Percentiles rank a stretch among this genome's conserved stretches.
Evolutionary conservation across 2,888 invertebrate genomes (phyloP).

Genomic region (Sminthurides aquaticus): DNA sequence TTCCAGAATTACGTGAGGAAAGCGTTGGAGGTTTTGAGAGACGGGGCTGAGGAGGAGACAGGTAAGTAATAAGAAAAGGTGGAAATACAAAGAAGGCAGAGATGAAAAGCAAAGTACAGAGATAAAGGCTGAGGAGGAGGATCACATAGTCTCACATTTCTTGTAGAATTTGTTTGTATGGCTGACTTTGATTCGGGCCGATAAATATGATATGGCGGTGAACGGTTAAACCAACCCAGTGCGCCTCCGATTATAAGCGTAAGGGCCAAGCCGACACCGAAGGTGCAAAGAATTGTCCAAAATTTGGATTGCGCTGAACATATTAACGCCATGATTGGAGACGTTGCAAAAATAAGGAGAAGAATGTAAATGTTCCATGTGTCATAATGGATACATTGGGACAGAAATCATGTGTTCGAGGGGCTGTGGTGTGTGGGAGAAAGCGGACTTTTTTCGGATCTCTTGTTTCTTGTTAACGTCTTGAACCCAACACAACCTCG

Average conservation of each 20-base stretch:
- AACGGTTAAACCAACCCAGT: constrained; percentile 56
- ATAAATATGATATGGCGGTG: constrained; percentile 11
- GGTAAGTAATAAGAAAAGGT: neutral
- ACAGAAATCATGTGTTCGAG: no score
- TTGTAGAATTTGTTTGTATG: neutral
- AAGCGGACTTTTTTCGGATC: no score
- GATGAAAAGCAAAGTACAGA: neutral
- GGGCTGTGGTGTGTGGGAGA: no score
- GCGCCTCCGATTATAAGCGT: constrained; percentile 46
- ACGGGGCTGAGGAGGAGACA: neutral
- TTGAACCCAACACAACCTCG: no score
- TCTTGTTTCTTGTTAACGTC: no score
- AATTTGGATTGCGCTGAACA: constrained; percentile 58
- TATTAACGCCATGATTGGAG: constrained; percentile 56
- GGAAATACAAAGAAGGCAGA: neutral
- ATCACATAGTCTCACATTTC: neutral
- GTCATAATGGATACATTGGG: neutral
- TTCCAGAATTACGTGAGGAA: neutral
- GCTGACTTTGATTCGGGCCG: constrained; percentile 19
- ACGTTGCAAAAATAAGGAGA: neutral
- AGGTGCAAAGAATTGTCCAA: constrained; percentile 55
- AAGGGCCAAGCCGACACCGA: constrained; percentile 44
- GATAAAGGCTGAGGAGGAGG: no score
- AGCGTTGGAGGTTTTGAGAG: neutral
- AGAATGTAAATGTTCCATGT: no score